phyloP scores from a whole-genome alignment of 2,888 invertebrate genomes.

The Pseudococcus viburni region DNA sequence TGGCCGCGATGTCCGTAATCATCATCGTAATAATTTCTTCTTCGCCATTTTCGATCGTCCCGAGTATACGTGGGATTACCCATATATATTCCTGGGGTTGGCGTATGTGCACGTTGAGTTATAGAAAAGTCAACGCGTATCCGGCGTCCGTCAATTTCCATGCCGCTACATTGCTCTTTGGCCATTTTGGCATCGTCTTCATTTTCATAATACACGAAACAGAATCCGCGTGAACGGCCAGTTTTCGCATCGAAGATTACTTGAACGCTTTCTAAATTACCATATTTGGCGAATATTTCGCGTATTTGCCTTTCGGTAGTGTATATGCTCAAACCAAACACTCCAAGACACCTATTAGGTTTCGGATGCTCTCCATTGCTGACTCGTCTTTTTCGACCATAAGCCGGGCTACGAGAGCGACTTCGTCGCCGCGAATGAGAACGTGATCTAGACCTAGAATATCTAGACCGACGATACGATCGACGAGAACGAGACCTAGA shows the following conservation, averaged over 20 bases:
- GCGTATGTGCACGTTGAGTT: slow-evolving; percentile 95
- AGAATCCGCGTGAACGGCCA: slow-evolving; percentile 94
- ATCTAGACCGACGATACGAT: slow-evolving; percentile 61
- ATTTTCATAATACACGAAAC: slow-evolving; percentile 93
- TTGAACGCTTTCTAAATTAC: slow-evolving; percentile 92
- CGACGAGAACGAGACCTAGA: slow-evolving; percentile 52
- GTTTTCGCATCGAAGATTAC: slow-evolving; percentile 96
- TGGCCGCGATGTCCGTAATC: slow-evolving; percentile 70
- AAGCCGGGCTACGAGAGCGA: slow-evolving; percentile 56
- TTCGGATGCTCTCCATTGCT: slow-evolving; percentile 81
- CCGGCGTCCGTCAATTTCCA: slow-evolving; percentile 93
- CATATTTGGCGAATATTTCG: slow-evolving; percentile 93
- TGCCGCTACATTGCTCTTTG: slow-evolving; percentile 93
- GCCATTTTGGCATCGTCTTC: slow-evolving; percentile 92
- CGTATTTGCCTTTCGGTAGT: slow-evolving; percentile 93
- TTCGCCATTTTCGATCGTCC: slow-evolving; percentile 56
- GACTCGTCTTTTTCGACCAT: slow-evolving; percentile 34
- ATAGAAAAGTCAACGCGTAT: slow-evolving; percentile 97
- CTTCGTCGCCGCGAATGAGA: slow-evolving; percentile 57
- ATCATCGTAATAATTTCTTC: slow-evolving; percentile 69
- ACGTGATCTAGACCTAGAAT: slow-evolving; percentile 63
- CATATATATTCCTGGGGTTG: slow-evolving; percentile 97
- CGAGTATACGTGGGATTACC: slow-evolving; percentile 87
- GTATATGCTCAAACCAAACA: slow-evolving; percentile 93
- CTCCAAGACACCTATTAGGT: slow-evolving; percentile 90